Base-by-base conservation (phyloP, 2,797 vertebrate genomes). In the Euphonia xanthogaster region DNA sequence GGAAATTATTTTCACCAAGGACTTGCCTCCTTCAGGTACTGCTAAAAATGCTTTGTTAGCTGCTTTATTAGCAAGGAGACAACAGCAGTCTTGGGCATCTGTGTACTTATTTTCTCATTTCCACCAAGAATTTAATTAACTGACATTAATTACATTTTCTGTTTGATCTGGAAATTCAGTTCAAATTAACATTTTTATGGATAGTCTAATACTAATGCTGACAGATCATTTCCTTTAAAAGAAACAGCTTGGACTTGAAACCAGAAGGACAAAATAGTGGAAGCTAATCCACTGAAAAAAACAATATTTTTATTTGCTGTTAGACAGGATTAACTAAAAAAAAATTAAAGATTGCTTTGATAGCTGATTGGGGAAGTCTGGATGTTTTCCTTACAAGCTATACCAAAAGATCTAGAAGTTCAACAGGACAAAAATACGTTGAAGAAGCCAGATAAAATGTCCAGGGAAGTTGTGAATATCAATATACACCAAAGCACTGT, bases 61-160 rank as follows among this genome's bases (percentile, higher is more conserved):
- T 93, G 72, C 67, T 65, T 94, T 85, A 95, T 90, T 62, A 94
- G 73, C 81, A 80, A 35, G 54, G 71, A 86, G 23, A 82, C 14
- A 81, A 58, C 61, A 93, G 44, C 62, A 73, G 66, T 88, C 63
- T 39, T 66, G 40, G 51, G 66, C 78, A 91, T 93, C 89, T 88
- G 91, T 78, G 73, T 84, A 76, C 86, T 92, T 87, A 81, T 75
- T 93, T 92, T 65, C 81, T 68, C 93, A 93, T 93, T 95, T 86
- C 75, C 65, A 96, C 63, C 65, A 84, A 86, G 79, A 94, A 90
- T 89, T 90, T 93, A 94, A 95, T 93, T 93, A 96, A 93, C 65
- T 88, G 82, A 57, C 42, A 90, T 84, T 83, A 96, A 95, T 95
- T 94, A 92, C 77, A 51, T 75, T 97, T 96, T 94, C 88, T 82